Evolutionary conservation across 1,140 invertebrate genomes (phyloP).

Genomic region (Bombus confusus): DNA sequence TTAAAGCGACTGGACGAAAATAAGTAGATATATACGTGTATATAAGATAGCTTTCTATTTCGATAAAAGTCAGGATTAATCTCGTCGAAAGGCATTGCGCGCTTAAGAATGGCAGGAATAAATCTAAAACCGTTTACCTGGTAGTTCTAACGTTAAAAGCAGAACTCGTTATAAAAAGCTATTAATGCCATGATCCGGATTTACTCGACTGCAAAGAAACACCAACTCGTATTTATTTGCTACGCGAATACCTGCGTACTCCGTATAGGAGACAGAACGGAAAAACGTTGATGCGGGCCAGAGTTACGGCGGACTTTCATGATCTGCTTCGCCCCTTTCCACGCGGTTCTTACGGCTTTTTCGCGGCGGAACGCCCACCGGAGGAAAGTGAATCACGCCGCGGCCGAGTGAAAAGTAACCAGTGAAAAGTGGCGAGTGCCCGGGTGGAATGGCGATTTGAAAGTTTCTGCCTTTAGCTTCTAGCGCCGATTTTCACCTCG

Average conservation of each 20-base stretch:
- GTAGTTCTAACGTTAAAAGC: background rate
- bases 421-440: constrained; percentile 59
- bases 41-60: no score
- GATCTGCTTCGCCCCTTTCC: constrained; percentile 23
- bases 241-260: background rate
- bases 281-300: background rate
- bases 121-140: background rate
- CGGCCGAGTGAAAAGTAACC: constrained; percentile 60
- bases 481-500: constrained; percentile 64
- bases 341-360: constrained; percentile 32
- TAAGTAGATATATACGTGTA: no score
- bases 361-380: constrained; percentile 55
- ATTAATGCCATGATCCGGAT: background rate
- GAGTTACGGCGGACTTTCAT: background rate
- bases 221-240: background rate
- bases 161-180: background rate
- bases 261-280: background rate
- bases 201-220: background rate
- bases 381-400: constrained; percentile 62
- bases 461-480: constrained; percentile 62
- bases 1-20: no score
- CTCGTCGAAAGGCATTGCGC: no score
- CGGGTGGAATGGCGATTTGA: constrained; percentile 66
- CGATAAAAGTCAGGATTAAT: no score
- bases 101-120: background rate